Evolutionary conservation across 2,113 vertebrate genomes (phyloP).

Genomic region (Neoarius graeffei): DNA sequence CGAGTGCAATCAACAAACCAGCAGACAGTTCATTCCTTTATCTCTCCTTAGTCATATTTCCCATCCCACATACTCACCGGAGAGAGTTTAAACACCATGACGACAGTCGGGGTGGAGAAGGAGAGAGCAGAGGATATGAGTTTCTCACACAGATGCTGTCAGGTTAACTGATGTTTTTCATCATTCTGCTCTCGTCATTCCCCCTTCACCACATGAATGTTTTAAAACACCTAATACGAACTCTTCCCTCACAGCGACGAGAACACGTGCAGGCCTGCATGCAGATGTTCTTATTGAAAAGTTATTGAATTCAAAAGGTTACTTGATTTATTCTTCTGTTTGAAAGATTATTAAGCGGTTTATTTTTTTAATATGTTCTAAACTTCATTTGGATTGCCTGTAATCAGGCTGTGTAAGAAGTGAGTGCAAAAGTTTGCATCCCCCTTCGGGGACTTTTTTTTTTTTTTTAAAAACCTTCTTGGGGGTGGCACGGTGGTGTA

Average conservation of each 20-base stretch:
- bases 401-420: not conserved
- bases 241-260: not conserved
- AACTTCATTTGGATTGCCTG: no score
- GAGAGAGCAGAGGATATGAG: not conserved
- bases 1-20: slow-evolving; percentile 6
- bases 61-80: slow-evolving; percentile 20
- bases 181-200: slow-evolving; percentile 7
- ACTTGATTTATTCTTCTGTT: not conserved
- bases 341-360: not conserved
- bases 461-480: no score
- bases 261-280: not conserved
- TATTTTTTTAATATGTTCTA: not conserved
- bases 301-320: not conserved
- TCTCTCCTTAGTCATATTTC: slow-evolving; percentile 4
- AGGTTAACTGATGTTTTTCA: slow-evolving; percentile 8
- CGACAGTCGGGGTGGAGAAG: slow-evolving; percentile 1
- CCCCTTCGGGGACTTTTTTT: not conserved
- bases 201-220: slow-evolving; percentile 15
- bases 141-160: not conserved
- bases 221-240: not conserved
- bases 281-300: not conserved
- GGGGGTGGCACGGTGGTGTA: no score
- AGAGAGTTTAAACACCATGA: slow-evolving; percentile 50
- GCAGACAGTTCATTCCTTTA: slow-evolving; percentile 28
- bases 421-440: not conserved